Percentiles rank a stretch among this genome's conserved stretches.
Evolutionary conservation across 2,888 invertebrate genomes (phyloP).

Genomic region (Mongoloraphidia duomilia): DNA sequence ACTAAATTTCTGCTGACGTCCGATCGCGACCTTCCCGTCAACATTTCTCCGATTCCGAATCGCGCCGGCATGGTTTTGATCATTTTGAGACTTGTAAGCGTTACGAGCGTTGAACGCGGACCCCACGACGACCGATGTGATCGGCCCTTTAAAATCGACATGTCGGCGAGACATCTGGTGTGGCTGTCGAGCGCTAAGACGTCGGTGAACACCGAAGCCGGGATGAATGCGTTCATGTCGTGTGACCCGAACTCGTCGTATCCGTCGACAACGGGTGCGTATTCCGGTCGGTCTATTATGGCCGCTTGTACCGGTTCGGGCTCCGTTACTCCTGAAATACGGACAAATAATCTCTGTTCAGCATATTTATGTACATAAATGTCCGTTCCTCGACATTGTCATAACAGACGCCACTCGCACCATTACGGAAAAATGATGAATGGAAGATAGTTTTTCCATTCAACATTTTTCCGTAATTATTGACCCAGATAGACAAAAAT

Average conservation of each 20-base stretch:
- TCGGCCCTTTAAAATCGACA: slow-evolving; percentile 44
- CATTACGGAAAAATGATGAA: too few species aligned
- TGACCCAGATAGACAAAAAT: too few species aligned
- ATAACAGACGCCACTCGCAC: too few species aligned
- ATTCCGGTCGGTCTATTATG: neutral
- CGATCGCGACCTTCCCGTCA: too few species aligned
- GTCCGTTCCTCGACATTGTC: too few species aligned
- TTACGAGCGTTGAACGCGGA: slow-evolving; percentile 41
- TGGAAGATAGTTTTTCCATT: too few species aligned
- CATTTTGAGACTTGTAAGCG: slow-evolving; percentile 33
- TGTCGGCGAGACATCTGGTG: slow-evolving; percentile 36
- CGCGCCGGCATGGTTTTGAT: slow-evolving; percentile 24
- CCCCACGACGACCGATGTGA: slow-evolving; percentile 65
- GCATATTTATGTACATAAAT: too few species aligned
- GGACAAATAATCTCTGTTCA: too few species aligned
- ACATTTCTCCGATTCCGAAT: too few species aligned
- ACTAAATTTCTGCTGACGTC: too few species aligned
- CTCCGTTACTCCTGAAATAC: neutral
- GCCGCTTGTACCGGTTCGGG: neutral
- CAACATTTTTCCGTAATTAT: too few species aligned
- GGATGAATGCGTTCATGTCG: too few species aligned
- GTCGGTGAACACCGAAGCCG: neutral
- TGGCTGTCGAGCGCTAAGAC: neutral
- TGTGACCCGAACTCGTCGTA: neutral
- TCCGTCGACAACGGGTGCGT: neutral